phyloP scores from a whole-genome alignment of 35 echinoderm and acorn worm genomes.

The Eucidaris tribuloides region DNA sequence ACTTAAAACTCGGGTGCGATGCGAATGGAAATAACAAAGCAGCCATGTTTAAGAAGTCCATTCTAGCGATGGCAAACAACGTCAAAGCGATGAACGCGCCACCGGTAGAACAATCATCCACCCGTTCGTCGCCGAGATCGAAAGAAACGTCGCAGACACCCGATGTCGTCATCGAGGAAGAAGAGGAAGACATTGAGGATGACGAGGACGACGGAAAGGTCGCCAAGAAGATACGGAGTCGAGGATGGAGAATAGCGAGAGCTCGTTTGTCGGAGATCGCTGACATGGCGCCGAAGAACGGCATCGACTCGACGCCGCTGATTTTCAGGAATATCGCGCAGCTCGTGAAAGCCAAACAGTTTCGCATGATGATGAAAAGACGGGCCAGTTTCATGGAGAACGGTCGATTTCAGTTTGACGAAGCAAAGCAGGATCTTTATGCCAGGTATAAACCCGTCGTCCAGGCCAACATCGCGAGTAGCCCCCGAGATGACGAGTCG shows the following conservation, averaged over 20 bases:
- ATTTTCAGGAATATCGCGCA: constrained; percentile 59
- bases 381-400: constrained; percentile 85
- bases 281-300: constrained; percentile 61
- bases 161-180: background rate
- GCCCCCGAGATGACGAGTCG: background rate
- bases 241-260: constrained; percentile 71
- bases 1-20: no score
- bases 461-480: background rate
- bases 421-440: constrained; percentile 82
- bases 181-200: background rate
- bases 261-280: constrained; percentile 51
- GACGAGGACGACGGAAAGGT: background rate
- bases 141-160: background rate
- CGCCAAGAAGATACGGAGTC: constrained; percentile 6
- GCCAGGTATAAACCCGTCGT: constrained; percentile 40
- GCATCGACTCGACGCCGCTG: constrained; percentile 60
- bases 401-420: constrained; percentile 88
- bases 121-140: background rate
- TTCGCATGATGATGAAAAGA: constrained; percentile 75
- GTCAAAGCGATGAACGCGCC: background rate
- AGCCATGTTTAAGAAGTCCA: no score
- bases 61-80: no score
- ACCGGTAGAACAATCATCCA: no score
- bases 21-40: no score
- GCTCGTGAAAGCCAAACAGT: constrained; percentile 80